phyloP scores from a whole-genome alignment of 2,797 vertebrate species.

The Enteromius mattozi region DNA sequence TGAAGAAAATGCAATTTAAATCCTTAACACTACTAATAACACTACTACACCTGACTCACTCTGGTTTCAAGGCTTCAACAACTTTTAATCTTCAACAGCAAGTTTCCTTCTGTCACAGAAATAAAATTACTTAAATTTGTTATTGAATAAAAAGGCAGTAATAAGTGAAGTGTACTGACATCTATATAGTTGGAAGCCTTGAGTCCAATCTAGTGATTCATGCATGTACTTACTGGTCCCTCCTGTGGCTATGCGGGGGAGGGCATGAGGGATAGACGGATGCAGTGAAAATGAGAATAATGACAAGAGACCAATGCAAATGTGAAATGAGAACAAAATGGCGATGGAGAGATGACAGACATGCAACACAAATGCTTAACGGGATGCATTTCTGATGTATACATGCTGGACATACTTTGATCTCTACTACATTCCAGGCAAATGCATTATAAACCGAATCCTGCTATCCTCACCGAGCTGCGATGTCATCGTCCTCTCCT shows the following conservation, averaged over 20 bases:
- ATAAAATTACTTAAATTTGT: slow-evolving; percentile 1
- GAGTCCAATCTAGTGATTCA: slow-evolving; percentile 51
- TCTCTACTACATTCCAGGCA: not conserved
- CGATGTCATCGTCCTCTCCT: slow-evolving; percentile 95
- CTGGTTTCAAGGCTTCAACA: slow-evolving; percentile 48
- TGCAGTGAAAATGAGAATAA: slow-evolving; percentile 68
- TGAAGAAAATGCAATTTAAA: slow-evolving; percentile 54
- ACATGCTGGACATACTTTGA: not conserved
- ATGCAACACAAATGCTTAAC: slow-evolving; percentile 40
- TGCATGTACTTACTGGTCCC: slow-evolving; percentile 73
- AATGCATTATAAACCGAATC: not conserved
- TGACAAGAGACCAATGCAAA: slow-evolving; percentile 51
- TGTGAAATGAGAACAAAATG: slow-evolving; percentile 50
- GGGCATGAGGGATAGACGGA: slow-evolving; percentile 68
- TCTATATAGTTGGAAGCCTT: slow-evolving; percentile 57
- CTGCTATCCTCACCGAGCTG: slow-evolving; percentile 83
- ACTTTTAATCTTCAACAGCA: slow-evolving; percentile 15
- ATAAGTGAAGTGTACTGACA: slow-evolving; percentile 14
- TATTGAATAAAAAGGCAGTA: slow-evolving; percentile 4
- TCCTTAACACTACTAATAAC: slow-evolving; percentile 9
- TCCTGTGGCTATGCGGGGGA: slow-evolving; percentile 62
- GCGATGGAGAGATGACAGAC: slow-evolving; percentile 38
- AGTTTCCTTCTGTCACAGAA: not conserved
- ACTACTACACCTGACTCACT: slow-evolving; percentile 24
- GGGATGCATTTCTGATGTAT: slow-evolving; percentile 24